Conservation (phyloP, 2,113 vertebrate genomes). For the Odontesthes bonariensis region DNA sequence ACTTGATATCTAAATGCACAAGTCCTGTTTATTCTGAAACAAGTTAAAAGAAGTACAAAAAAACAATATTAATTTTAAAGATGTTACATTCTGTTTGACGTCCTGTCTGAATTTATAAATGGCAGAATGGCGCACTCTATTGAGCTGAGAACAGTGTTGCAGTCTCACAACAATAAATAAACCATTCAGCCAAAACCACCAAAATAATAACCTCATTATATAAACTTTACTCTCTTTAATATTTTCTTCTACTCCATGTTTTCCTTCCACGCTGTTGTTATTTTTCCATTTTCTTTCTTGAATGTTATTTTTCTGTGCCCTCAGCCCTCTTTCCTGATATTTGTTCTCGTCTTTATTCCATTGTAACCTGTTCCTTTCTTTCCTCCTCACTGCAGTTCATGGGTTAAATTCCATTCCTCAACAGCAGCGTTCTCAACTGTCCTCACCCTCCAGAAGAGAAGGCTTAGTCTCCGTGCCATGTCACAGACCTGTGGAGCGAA, state of each 20-base stretch:
- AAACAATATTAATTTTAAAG: too few species aligned
- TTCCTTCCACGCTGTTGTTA: neutral
- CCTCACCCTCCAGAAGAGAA: conserved; percentile 77
- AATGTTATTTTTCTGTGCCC: neutral
- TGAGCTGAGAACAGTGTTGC: neutral
- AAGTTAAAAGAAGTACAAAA: too few species aligned
- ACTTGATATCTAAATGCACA: too few species aligned
- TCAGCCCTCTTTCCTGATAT: neutral
- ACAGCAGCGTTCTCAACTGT: conserved; percentile 82
- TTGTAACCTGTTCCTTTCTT: conserved; percentile 5
- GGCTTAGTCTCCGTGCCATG: conserved; percentile 73
- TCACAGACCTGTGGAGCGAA: conserved; percentile 90
- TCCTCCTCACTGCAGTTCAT: conserved; percentile 73
- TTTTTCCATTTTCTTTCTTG: neutral
- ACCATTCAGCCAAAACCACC: neutral
- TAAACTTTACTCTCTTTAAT: neutral
- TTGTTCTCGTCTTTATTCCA: neutral
- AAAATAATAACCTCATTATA: neutral
- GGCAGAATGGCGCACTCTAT: conserved; percentile 47
- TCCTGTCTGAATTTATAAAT: neutral
- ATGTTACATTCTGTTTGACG: too few species aligned
- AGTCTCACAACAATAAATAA: neutral
- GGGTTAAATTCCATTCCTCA: conserved; percentile 84
- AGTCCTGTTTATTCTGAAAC: too few species aligned
- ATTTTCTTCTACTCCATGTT: neutral